Conservation (phyloP, 30 jellyfish, hydroid and myxozoan genomes). For the Catostylus mosaicus region DNA sequence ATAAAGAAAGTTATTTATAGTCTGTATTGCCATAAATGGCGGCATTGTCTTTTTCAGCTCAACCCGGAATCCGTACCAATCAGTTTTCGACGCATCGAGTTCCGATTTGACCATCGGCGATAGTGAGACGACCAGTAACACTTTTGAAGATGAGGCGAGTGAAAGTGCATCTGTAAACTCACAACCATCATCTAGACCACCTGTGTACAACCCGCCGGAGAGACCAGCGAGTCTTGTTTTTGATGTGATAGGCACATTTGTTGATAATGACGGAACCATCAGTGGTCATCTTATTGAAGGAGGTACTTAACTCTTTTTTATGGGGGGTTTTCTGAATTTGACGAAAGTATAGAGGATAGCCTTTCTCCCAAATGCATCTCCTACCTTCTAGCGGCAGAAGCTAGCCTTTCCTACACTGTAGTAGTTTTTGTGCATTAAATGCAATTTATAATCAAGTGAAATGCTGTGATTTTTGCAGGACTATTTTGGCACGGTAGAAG, state of each 20-base stretch:
- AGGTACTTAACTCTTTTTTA: no score
- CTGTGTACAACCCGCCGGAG: conserved; percentile 5
- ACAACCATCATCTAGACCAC: not conserved
- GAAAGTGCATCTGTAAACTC: conserved; percentile 1
- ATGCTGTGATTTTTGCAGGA: no score
- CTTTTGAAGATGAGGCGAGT: not conserved
- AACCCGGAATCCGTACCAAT: not conserved
- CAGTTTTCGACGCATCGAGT: not conserved
- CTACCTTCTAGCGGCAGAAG: not conserved
- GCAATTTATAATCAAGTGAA: no score
- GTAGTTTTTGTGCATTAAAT: no score
- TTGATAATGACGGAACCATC: conserved; percentile 52
- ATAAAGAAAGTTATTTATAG: no score
- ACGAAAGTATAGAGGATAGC: no score
- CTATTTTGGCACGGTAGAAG: no score
- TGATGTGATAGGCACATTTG: conserved; percentile 58
- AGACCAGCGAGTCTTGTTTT: conserved; percentile 36
- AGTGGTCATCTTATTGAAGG: conserved; percentile 46
- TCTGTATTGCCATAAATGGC: no score
- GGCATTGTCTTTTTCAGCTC: not conserved
- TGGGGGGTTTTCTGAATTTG: no score
- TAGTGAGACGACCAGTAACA: not conserved
- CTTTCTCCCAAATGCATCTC: no score
- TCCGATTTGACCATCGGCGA: not conserved
- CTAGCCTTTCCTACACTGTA: no score